phyloP scores from a whole-genome alignment of 2,113 vertebrate species.

The Alethe diademata region DNA sequence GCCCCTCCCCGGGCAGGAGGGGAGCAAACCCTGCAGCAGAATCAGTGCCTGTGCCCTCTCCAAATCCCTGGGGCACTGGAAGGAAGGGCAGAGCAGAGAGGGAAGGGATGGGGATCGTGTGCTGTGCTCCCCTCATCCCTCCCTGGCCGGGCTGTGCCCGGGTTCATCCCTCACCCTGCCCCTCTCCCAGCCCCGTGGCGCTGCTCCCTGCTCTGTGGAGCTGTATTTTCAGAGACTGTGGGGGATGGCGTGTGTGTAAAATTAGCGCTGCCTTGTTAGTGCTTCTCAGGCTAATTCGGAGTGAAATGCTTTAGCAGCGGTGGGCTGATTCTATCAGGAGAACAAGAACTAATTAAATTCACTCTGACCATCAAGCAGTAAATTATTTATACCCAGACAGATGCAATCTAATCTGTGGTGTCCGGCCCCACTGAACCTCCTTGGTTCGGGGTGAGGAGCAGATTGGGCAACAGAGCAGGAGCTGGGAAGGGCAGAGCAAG shows the following conservation, averaged over 20 bases:
- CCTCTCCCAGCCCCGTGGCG: neutral
- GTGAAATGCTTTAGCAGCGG: slow-evolving; percentile 80
- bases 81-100: neutral
- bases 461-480: neutral
- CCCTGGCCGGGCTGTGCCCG: neutral
- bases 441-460: neutral
- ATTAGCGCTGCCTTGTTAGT: slow-evolving; percentile 78
- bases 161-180: fast-evolving
- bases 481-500: neutral
- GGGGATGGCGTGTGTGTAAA: slow-evolving; percentile 72
- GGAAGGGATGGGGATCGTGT: neutral
- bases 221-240: slow-evolving; percentile 63
- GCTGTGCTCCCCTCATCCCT: fast-evolving
- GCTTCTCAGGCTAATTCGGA: slow-evolving; percentile 81
- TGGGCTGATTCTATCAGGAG: slow-evolving; percentile 83
- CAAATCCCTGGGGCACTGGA: neutral
- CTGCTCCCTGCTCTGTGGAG: neutral
- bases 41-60: neutral
- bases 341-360: slow-evolving; percentile 80
- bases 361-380: slow-evolving; percentile 79
- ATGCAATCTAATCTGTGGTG: slow-evolving; percentile 71
- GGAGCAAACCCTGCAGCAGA: neutral
- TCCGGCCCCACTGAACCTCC: slow-evolving; percentile 52
- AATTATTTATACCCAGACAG: slow-evolving; percentile 82
- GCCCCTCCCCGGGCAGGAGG: neutral